These are phyloP conservation scores for Alca torda DNA, from an alignment of 2,797 vertebrate species.

Conservation along the genomic window DNA sequence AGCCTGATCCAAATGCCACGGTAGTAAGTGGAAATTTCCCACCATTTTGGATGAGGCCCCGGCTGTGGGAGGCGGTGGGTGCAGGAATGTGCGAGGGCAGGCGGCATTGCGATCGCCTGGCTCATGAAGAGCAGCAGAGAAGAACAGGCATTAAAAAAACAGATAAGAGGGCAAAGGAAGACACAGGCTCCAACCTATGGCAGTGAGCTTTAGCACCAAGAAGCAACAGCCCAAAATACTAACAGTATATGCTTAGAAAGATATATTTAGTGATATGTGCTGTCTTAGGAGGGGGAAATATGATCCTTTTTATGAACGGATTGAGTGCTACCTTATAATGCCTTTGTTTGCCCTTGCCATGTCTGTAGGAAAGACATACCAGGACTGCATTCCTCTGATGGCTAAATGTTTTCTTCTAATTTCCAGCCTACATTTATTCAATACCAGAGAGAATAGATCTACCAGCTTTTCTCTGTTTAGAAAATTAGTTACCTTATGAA, in stretches of 20 bases:
- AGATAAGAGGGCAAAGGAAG: not conserved
- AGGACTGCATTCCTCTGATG: not conserved
- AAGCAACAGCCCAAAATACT: not conserved
- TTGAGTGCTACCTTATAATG: not conserved
- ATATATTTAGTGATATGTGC: not conserved
- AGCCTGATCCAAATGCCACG: conserved; percentile 8
- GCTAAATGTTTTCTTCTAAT: not conserved
- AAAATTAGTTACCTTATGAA: not conserved
- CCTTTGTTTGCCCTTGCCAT: not conserved
- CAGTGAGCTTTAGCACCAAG: not conserved
- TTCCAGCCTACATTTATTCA: not conserved
- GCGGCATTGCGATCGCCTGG: not conserved
- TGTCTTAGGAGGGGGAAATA: not conserved
- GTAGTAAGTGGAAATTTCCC: conserved; percentile 12
- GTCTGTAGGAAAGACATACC: not conserved
- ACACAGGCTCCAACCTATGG: not conserved
- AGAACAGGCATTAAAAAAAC: not conserved
- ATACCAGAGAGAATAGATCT: not conserved
- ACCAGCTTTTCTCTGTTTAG: not conserved
- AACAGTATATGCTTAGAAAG: not conserved
- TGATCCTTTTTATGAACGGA: not conserved
- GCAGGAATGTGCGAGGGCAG: conserved; percentile 17
- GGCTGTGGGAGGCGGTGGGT: conserved; percentile 44
- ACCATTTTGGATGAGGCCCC: not conserved
- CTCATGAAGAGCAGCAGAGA: not conserved